Percentiles rank a stretch among this genome's conserved stretches.
phyloP scores from a whole-genome alignment of 2,888 invertebrate species.

The Macaria liturata region DNA sequence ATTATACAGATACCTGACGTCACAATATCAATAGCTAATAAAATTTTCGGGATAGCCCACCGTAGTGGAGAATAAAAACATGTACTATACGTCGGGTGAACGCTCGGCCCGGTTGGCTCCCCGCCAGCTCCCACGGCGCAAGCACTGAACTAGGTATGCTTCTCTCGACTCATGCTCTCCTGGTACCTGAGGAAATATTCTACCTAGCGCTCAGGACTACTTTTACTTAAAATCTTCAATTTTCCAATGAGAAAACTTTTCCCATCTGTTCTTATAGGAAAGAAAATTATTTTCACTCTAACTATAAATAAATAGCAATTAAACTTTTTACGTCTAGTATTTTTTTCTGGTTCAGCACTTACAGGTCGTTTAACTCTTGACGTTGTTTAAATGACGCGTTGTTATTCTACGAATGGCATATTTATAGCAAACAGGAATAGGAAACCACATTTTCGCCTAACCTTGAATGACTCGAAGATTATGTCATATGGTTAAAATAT shows the following conservation, averaged over 20 bases:
- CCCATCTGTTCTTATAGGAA: no score
- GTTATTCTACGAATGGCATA: not conserved
- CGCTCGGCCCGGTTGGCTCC: constrained; percentile 78
- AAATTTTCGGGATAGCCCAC: constrained; percentile 55
- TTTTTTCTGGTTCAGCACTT: no score
- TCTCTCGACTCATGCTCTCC: constrained; percentile 72
- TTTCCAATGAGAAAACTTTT: no score
- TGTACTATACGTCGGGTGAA: constrained; percentile 65
- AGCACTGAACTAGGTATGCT: constrained; percentile 76
- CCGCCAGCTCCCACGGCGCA: constrained; percentile 77
- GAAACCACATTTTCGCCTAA: not conserved
- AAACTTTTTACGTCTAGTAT: no score
- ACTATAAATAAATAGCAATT: no score
- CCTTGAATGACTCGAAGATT: constrained; percentile 23
- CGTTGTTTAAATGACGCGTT: constrained; percentile 13
- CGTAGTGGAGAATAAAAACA: constrained; percentile 63
- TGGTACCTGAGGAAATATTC: constrained; percentile 62
- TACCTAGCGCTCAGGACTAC: constrained; percentile 46
- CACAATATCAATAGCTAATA: constrained; percentile 32
- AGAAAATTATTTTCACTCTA: no score
- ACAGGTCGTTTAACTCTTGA: constrained; percentile 21
- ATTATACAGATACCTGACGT: constrained; percentile 2
- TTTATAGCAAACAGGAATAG: not conserved
- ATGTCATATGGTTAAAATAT: constrained; percentile 10
- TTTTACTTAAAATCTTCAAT: no score